These are phyloP conservation scores for Ditula angustiorana DNA, from an alignment of 2,888 invertebrate genomes.

Conservation along the genomic window DNA sequence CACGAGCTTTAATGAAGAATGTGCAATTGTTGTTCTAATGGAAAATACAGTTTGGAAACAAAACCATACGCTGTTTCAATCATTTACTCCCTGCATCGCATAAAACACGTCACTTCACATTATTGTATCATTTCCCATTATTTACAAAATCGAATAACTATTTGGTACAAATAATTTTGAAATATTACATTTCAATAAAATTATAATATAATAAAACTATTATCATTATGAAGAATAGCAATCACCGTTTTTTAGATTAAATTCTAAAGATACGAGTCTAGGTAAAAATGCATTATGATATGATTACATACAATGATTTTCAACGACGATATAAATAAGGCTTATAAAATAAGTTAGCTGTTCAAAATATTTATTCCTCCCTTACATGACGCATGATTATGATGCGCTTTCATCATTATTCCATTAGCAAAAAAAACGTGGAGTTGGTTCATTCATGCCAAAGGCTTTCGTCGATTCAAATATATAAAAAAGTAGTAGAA, in stretches of 20 bases:
- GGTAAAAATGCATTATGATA: background rate
- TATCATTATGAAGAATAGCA: slow-evolving; percentile 19
- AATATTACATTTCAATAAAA: slow-evolving; percentile 7
- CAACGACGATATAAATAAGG: background rate
- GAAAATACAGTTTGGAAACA: slow-evolving; percentile 79
- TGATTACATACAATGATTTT: background rate
- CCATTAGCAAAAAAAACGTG: background rate
- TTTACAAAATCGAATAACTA: slow-evolving; percentile 32
- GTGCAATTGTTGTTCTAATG: slow-evolving; percentile 83
- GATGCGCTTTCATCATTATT: background rate
- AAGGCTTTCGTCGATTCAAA: background rate
- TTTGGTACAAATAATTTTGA: slow-evolving; percentile 32
- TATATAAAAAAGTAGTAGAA: background rate
- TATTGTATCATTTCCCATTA: slow-evolving; percentile 20
- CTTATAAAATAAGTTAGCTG: background rate
- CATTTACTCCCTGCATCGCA: slow-evolving; percentile 56
- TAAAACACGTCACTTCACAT: background rate
- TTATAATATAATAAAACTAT: slow-evolving; percentile 30
- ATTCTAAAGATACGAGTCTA: background rate
- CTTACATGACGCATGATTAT: background rate
- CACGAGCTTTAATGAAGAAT: slow-evolving; percentile 69
- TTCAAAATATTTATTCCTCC: background rate
- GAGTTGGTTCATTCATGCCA: background rate
- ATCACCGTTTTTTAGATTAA: background rate
- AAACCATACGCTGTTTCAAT: slow-evolving; percentile 50